Evolutionary conservation across 1,140 invertebrate species (phyloP).

Genomic region (Drosophila sulfurigaster): DNA sequence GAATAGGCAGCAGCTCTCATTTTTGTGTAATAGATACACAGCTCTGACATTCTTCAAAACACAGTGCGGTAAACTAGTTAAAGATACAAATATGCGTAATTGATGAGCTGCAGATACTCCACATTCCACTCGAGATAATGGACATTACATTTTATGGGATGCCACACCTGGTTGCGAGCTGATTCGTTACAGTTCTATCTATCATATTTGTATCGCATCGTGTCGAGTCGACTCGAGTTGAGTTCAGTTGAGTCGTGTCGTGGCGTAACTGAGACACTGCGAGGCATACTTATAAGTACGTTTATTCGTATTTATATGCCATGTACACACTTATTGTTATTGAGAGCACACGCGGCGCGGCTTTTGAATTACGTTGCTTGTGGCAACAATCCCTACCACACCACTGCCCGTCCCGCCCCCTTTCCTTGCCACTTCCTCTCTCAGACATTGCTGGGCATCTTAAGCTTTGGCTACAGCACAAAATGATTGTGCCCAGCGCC

Average conservation of each 20-base stretch:
- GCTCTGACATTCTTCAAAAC: neutral
- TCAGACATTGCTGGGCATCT: constrained; percentile 14
- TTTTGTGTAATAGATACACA: too few species aligned
- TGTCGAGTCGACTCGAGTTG: neutral
- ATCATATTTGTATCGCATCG: neutral
- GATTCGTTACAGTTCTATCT: constrained; percentile 10
- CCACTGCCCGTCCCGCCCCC: neutral
- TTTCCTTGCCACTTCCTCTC: neutral
- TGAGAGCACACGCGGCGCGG: constrained; percentile 42
- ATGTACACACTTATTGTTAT: constrained; percentile 32
- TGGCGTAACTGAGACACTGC: constrained; percentile 14
- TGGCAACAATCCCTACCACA: constrained; percentile 26
- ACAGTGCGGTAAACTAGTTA: neutral
- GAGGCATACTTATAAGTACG: constrained; percentile 39
- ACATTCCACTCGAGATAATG: constrained; percentile 19
- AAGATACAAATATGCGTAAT: constrained; percentile 12
- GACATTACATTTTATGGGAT: constrained; percentile 1
- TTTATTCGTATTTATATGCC: constrained; percentile 33
- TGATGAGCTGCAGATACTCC: constrained; percentile 5
- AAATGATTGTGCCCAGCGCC: constrained; percentile 47
- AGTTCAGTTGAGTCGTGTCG: neutral
- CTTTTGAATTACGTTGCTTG: constrained; percentile 48
- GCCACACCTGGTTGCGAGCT: constrained; percentile 16
- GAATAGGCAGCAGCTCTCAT: too few species aligned
- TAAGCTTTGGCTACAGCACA: constrained; percentile 41